A percentile compares a stretch with the other conserved stretches of the same genome.
Evolutionary conservation across 2,888 invertebrate species (phyloP).

Genomic region (Dryomyza anilis): DNA sequence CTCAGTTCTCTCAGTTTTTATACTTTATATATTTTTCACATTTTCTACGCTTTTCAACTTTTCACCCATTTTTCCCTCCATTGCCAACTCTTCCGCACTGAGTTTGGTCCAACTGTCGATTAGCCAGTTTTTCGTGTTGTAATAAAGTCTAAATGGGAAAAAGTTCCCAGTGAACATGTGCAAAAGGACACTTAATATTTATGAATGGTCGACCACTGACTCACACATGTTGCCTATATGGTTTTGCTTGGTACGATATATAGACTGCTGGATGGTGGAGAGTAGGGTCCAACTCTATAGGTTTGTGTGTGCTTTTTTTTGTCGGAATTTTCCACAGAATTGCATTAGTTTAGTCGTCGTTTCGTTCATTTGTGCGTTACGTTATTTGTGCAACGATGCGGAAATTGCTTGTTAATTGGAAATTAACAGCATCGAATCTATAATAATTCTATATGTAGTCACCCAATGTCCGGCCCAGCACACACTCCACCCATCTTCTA

Average conservation of each 20-base stretch:
- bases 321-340: not conserved
- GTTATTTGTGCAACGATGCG: constrained; percentile 12
- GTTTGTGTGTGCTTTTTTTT: not conserved
- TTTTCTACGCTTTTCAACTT: not conserved
- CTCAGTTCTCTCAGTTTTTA: not conserved
- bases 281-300: no score
- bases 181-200: no score
- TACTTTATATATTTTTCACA: not conserved
- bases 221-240: no score
- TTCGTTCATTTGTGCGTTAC: constrained; percentile 5
- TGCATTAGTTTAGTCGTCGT: not conserved
- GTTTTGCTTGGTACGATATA: no score
- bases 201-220: no score
- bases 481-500: no score
- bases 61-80: not conserved
- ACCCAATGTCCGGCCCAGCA: no score
- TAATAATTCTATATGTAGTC: not conserved
- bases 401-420: constrained; percentile 7
- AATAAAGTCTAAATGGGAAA: no score
- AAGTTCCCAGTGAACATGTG: no score
- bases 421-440: not conserved
- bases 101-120: not conserved
- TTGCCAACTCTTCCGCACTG: not conserved
- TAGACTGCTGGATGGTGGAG: no score
- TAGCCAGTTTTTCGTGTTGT: no score